A percentile compares a stretch with the other conserved stretches of the same genome.
Conservation (phyloP, 2,797 vertebrate genomes). For the Amniataba percoides region DNA sequence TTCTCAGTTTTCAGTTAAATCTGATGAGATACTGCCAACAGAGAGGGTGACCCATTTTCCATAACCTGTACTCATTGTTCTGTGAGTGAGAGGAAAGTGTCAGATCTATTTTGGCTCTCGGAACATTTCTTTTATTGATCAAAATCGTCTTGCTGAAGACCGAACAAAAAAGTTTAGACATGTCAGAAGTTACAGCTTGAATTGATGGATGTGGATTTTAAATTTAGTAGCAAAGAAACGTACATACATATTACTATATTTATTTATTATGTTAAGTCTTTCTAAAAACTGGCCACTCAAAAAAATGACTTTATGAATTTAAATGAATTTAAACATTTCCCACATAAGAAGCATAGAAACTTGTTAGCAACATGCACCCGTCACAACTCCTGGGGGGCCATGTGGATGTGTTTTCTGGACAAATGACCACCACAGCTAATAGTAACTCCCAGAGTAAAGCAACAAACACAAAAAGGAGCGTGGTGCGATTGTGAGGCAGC, state of each 20-base stretch:
- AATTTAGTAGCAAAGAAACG: neutral
- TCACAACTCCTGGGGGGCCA: neutral
- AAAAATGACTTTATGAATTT: neutral
- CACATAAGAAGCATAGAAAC: constrained; percentile 35
- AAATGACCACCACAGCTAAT: constrained; percentile 22
- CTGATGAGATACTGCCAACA: constrained; percentile 29
- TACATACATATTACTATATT: neutral
- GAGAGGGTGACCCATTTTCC: constrained; percentile 58
- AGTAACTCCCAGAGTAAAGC: constrained; percentile 4
- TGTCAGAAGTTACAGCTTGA: constrained; percentile 6
- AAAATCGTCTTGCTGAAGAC: neutral
- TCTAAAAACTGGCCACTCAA: neutral
- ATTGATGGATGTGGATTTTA: neutral
- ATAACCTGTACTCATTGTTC: constrained; percentile 33
- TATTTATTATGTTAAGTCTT: neutral
- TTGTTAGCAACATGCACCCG: constrained; percentile 39
- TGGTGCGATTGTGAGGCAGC: neutral
- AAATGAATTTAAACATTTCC: neutral
- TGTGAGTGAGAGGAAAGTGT: constrained; percentile 30
- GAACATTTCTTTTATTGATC: neutral
- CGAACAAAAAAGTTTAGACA: constrained; percentile 24
- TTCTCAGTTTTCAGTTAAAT: constrained; percentile 13
- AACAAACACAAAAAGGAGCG: neutral
- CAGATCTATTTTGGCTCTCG: constrained; percentile 36
- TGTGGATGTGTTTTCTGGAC: constrained; percentile 23